A percentile compares a stretch with the other conserved stretches of the same genome.
Evolutionary conservation across 2,888 invertebrate genomes (phyloP).

Genomic region (Brenthis ino): DNA sequence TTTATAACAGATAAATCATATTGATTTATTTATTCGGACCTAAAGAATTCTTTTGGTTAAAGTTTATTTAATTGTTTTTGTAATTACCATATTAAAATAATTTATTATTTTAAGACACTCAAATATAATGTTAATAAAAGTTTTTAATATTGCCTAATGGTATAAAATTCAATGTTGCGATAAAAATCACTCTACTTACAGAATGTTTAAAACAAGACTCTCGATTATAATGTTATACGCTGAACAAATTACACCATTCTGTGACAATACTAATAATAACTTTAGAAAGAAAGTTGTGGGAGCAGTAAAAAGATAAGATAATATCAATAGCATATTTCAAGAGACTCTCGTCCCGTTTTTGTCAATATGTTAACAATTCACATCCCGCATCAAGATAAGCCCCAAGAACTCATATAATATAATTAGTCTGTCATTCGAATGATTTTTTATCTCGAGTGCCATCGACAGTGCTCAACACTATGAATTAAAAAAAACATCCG

Average conservation of each 20-base stretch:
- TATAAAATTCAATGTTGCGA: too few relatives aligned
- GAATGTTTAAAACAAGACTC: too few relatives aligned
- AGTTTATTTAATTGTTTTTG: too few relatives aligned
- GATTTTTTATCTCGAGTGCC: conserved; percentile 38
- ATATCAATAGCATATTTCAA: conserved; percentile 36
- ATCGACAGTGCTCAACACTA: conserved; percentile 36
- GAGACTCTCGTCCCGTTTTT: conserved; percentile 37
- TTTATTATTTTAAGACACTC: too few relatives aligned
- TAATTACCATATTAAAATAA: too few relatives aligned
- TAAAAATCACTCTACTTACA: too few relatives aligned
- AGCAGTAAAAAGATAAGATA: conserved; percentile 37
- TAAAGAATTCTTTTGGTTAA: too few relatives aligned
- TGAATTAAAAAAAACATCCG: conserved; percentile 32
- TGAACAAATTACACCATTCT: background rate
- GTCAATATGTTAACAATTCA: conserved; percentile 39
- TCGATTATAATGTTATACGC: too few relatives aligned
- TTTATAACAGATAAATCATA: background rate
- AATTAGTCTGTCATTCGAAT: conserved; percentile 64
- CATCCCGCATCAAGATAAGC: conserved; percentile 42
- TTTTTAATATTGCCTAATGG: too few relatives aligned
- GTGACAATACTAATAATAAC: conserved; percentile 21
- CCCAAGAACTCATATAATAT: conserved; percentile 43
- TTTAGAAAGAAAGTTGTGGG: conserved; percentile 35
- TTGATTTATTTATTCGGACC: background rate
- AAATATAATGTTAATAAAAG: too few relatives aligned